These are phyloP conservation scores for Taurulus bubalis DNA, from an alignment of 2,113 vertebrate species.

Conservation along the genomic window DNA sequence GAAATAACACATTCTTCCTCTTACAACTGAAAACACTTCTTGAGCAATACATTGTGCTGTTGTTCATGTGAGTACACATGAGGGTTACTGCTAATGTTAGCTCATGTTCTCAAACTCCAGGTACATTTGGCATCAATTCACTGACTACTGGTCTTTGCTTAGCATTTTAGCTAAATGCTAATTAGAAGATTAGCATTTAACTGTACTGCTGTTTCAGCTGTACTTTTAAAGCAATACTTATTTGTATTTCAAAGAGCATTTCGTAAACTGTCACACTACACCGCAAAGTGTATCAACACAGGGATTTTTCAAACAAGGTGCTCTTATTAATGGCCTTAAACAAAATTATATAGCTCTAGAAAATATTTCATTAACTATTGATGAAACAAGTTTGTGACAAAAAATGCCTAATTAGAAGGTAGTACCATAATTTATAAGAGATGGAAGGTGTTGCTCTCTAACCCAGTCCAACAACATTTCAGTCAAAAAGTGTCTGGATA, in stretches of 20 bases:
- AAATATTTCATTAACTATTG: not conserved
- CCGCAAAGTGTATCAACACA: not conserved
- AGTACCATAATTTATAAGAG: no score
- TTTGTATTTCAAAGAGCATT: slow-evolving; percentile 1
- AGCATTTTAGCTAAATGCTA: not conserved
- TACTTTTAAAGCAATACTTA: not conserved
- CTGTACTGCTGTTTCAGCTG: not conserved
- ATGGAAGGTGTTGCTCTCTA: not conserved
- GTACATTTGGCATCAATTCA: not conserved
- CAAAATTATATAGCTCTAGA: not conserved
- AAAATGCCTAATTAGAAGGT: not conserved
- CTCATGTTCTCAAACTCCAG: not conserved
- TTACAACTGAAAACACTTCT: not conserved
- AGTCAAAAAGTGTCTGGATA: slow-evolving; percentile 3
- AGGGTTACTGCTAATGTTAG: not conserved
- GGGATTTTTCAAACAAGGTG: not conserved
- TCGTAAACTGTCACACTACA: not conserved
- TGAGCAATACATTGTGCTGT: not conserved
- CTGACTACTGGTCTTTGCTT: not conserved
- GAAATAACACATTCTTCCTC: not conserved
- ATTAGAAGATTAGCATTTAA: not conserved
- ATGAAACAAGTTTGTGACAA: not conserved
- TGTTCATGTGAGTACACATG: not conserved
- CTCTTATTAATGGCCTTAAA: not conserved
- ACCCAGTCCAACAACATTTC: not conserved